A percentile compares a stretch with the other conserved stretches of the same genome.
phyloP scores from a whole-genome alignment of 2,797 vertebrate genomes.

The Peromyscus melanophrys region DNA sequence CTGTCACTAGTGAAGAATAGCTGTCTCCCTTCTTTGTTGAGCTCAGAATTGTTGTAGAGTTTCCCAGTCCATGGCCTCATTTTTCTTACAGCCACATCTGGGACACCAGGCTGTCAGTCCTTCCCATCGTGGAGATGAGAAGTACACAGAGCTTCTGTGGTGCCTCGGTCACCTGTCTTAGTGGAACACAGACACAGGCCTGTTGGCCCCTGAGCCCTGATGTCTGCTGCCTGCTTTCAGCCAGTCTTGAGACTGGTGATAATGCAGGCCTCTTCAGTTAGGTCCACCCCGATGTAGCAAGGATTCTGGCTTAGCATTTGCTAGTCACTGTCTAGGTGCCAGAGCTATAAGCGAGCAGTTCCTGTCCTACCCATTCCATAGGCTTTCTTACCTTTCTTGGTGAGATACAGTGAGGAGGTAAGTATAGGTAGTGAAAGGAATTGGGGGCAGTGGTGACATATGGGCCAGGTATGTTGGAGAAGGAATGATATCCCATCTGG shows the following conservation, averaged over 20 bases:
- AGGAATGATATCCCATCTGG: no score
- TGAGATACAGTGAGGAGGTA: neutral
- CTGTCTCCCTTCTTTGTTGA: neutral
- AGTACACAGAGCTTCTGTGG: neutral
- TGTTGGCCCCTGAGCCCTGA: rapidly evolving
- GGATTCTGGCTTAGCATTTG: neutral
- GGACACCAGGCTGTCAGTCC: neutral
- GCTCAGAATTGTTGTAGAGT: neutral
- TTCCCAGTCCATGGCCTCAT: rapidly evolving
- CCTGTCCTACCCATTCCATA: neutral
- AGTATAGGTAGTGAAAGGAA: rapidly evolving
- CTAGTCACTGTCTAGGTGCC: neutral
- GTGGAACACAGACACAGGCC: neutral
- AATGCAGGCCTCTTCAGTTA: neutral
- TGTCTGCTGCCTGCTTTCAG: neutral
- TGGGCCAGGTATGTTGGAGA: neutral
- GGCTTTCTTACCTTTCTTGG: neutral
- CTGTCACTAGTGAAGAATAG: neutral
- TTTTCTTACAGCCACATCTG: neutral
- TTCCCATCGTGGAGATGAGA: neutral
- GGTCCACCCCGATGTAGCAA: neutral
- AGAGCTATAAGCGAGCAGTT: neutral
- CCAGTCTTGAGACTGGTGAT: neutral
- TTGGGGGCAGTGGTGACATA: neutral
- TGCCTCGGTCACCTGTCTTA: neutral